Evolutionary conservation across 35 echinoderm and acorn worm species (phyloP), one percentile per base, ranked within the genome.

Genomic region (Apostichopus californicus): DNA sequence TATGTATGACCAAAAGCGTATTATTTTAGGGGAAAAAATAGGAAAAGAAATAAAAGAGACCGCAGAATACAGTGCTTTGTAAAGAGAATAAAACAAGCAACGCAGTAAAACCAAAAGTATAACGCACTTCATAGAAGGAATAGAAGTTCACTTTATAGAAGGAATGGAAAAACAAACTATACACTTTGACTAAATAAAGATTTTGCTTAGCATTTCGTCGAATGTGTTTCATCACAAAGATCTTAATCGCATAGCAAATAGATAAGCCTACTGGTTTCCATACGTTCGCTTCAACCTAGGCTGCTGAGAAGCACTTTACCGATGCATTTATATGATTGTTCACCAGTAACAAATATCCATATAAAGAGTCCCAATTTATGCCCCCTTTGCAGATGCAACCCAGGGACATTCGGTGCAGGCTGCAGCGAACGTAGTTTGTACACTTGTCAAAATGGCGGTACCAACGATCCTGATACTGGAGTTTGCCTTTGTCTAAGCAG

Each of bases 371-470:
- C 34, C 55, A 24, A 54, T 83, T 34, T 34, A 34, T 34, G 28
- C 28, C 28, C 28, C 28, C 28, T 34, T 34, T 34, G 28, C 18
- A 85, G 81, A 21, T 85, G 81, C 55, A 6, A 5, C n/a, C 57
- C 81, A n/a, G 17, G 81, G 20, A 58, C 5, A 6, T 85, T 9
- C 54, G 81, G 81, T 58, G 54, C 81, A 63, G 58, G 58, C 81
- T 85, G 81, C 54, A 18, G 81, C 14, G 11, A 57, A 59, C 17
- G 14, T n/a, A 85, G 54, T 85, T 3, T 1, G 2, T 56, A 63
- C 21, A 85, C 55, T 9, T 85, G 81, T 58, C 55, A 58, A 59
- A 85, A 85, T 55, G 81, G 55, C 18, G 81, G 81, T 21, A 17
- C 58, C 2, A 85, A 85, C 15, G 18, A 85, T 11, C 57, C 81